Conservation (phyloP, 2,797 vertebrate genomes). For the Selene dorsalis region DNA sequence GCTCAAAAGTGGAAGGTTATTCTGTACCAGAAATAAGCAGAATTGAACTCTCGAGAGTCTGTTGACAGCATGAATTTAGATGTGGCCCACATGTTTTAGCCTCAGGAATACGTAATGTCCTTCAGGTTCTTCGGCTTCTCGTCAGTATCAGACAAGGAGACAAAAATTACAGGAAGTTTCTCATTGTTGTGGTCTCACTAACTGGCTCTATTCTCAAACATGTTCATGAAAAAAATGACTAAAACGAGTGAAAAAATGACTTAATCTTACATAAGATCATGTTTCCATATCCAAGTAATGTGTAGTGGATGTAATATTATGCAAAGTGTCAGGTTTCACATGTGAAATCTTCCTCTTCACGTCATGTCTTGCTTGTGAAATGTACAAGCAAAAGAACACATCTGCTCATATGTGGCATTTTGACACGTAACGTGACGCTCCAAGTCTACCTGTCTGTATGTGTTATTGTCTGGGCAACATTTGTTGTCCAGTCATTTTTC, state of each 20-base stretch:
- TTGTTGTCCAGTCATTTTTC: background rate
- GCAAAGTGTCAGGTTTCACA: background rate
- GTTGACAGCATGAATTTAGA: background rate
- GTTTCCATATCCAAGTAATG: background rate
- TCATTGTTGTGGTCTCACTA: constrained; percentile 68
- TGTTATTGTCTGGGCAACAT: background rate
- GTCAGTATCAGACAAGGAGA: background rate
- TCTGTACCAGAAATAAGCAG: background rate
- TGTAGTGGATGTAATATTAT: background rate
- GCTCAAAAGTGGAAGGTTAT: constrained; percentile 1
- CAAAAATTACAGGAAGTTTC: constrained; percentile 67
- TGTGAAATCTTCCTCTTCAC: background rate
- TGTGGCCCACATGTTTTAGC: background rate
- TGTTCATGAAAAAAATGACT: background rate
- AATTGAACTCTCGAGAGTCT: background rate
- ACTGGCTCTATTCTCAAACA: constrained; percentile 18
- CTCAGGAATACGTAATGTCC: constrained; percentile 3
- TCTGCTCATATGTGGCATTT: background rate
- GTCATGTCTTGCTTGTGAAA: background rate
- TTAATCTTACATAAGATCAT: background rate
- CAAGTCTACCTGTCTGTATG: too few relatives aligned
- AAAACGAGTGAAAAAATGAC: too few relatives aligned
- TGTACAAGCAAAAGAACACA: background rate
- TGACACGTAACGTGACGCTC: too few relatives aligned
- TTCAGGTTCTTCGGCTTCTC: constrained; percentile 11